A percentile compares a stretch with the other conserved stretches of the same genome.
Conservation (phyloP, 2,888 invertebrate species). For the Heliconius aoede region DNA sequence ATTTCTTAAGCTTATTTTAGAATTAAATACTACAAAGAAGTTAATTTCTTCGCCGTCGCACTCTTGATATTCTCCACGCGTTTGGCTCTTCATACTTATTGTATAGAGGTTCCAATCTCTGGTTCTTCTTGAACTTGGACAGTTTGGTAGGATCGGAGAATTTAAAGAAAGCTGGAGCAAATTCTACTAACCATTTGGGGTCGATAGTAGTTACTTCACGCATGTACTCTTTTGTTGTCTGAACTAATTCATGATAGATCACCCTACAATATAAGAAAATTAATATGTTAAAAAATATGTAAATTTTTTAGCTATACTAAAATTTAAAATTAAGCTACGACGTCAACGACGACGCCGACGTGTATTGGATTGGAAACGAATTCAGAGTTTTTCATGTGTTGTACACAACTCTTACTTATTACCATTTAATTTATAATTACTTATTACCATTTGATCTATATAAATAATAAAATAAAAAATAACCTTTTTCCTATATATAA, state of each 20-base stretch:
- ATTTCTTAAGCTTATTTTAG: background rate
- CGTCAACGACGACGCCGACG: too few relatives aligned
- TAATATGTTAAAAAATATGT: background rate
- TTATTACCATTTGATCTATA: too few relatives aligned
- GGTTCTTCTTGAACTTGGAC: constrained; percentile 99
- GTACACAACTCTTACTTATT: too few relatives aligned
- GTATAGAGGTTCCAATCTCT: constrained; percentile 97
- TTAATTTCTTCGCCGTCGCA: constrained; percentile 93
- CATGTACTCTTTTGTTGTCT: constrained; percentile 99
- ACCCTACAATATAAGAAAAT: constrained; percentile 85
- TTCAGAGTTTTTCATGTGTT: too few relatives aligned
- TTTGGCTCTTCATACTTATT: constrained; percentile 99
- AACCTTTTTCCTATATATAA: too few relatives aligned
- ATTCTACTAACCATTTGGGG: constrained; percentile 99
- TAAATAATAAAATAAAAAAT: too few relatives aligned
- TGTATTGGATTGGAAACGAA: too few relatives aligned
- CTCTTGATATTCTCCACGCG: constrained; percentile 98
- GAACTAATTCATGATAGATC: constrained; percentile 98
- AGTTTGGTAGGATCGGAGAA: constrained; percentile 99
- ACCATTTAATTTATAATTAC: too few relatives aligned
- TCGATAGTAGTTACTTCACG: constrained; percentile 98
- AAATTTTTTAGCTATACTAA: background rate
- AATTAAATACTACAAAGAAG: constrained; percentile 1
- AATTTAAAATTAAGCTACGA: too few relatives aligned
- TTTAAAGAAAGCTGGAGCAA: constrained; percentile 99